Base-by-base conservation (phyloP, 2,797 vertebrate species). In the Anguilla marmorata region DNA sequence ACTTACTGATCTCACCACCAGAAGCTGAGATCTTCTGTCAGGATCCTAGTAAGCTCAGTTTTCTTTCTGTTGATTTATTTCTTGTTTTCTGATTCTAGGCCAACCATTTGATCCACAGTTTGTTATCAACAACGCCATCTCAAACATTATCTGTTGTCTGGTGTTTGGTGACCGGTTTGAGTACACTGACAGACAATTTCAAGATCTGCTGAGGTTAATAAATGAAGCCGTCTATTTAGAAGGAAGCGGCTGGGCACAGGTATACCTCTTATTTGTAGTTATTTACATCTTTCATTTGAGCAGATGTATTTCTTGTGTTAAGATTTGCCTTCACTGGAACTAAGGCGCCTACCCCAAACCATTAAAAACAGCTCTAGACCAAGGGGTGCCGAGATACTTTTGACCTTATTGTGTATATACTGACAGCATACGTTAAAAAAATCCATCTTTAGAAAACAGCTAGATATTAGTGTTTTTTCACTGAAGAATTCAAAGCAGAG, bases 81-180 rank as follows among this genome's bases (percentile, higher is more conserved):
- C 3, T 76, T 37, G 19, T 37, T 80, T 19, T 80, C 27, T 88
- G 7, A 63, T 92, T 69, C 3, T 30, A 95, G 94, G 91, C 1
- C 83, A 91, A n/a, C 76, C 93, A 3, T 93, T 95, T 24, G 63
- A 92, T 79, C 88, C 89, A 27, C 90, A 90, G 24, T 5, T 60
- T 27, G 41, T 91, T 21, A 33, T 94, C 0, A 88, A 91, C 88
- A 93, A 89, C 0, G 93, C 94, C 37, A 93, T 95, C 74, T 94
- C 95, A 52, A 95, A 95, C 88, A 87, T 95, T 84, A 94, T 95
- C 90, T 94, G 92, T 89, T 93, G 90, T 87, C 86, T 95, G 92
- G 92, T 94, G 88, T 94, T 95, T 90, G 94, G 94, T 3, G 88
- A 91, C 2, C 93, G 93, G 24, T 94, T 91, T 87, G 93, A 96